Base-by-base conservation (phyloP, 2,888 invertebrate genomes). In the Calliopum simillimum region DNA sequence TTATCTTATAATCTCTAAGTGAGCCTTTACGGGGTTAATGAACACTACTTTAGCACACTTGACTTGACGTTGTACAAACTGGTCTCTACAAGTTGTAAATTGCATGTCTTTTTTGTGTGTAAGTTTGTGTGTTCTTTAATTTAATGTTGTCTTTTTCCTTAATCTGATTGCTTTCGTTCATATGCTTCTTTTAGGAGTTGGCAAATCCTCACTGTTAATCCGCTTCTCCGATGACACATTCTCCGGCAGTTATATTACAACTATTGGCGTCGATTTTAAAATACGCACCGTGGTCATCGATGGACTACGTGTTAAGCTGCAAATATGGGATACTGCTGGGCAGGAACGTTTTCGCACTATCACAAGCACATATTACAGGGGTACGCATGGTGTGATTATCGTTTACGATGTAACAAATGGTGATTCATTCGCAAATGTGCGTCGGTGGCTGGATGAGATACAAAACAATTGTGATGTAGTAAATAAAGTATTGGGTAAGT, bases 401-500 rank as follows among this genome's bases (percentile, higher is more conserved):
- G 99, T 99, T 14, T 99, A 99, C 87, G 99, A 99, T 90, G 99
- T 99, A 65, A 97, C 96, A 74, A 98, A 95, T 86, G 99, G 98
- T 53, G 99, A 99, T 86, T 97, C 98, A 64, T 99, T 99, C 88
- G 98, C 98, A 73, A 99, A 99, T 87, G 99, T 99, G 2, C 98
- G 98, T 86, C 89, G 99, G 84, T 99, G 99, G 99, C 89, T 99
- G 68, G 97, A 98, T 85, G 99, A 99, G 89, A 99, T 99, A 77
- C 98, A 99, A 85, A 96, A 98, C 86, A 99, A 99, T 89, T 99
- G 99, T 91, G 99, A 99, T 89, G 95, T 97, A 81, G 98, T 98
- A 78, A 97, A 97, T 89, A 95, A 96, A 91, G 96, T 99, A 86
- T 90, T 99, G 90, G 96, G 96, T 95, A 86, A 89, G 78, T 73